Percentiles rank a stretch among this genome's conserved stretches.
Evolutionary conservation across 2,888 invertebrate species (phyloP).

Genomic region (Phortica okadai): DNA sequence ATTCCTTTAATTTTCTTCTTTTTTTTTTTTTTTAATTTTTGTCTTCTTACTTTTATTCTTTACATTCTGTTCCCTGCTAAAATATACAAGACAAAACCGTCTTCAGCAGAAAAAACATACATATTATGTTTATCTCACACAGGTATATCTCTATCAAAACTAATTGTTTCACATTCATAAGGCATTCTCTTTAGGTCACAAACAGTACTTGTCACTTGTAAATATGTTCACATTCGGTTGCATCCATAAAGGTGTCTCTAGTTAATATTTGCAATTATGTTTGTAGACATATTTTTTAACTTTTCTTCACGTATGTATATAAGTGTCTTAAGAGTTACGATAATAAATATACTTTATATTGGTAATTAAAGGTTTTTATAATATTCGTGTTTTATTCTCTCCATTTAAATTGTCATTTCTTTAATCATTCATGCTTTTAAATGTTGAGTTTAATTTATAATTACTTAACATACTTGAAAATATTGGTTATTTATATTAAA

Average conservation of each 20-base stretch:
- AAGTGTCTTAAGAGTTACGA: conserved; percentile 6
- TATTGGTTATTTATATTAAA: no score
- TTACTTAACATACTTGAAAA: no score
- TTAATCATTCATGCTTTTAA: no score
- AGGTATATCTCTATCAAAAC: neutral
- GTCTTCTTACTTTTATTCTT: no score
- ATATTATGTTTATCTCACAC: neutral
- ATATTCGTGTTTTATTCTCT: neutral
- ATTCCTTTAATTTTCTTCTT: no score
- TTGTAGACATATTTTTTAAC: conserved; percentile 43
- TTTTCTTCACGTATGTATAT: conserved; percentile 23
- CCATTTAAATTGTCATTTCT: neutral
- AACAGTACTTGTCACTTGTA: neutral
- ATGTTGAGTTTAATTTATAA: no score
- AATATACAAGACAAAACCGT: conserved; percentile 3
- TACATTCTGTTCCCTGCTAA: neutral
- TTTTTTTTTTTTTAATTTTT: neutral
- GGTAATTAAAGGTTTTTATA: neutral
- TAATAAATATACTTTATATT: conserved; percentile 1
- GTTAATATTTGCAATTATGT: conserved; percentile 13
- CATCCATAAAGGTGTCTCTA: conserved; percentile 34
- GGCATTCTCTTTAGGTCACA: conserved; percentile 15
- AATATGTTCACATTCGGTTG: conserved; percentile 2
- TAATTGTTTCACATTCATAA: conserved; percentile 16
- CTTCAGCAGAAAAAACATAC: conserved; percentile 1